Evolutionary conservation across 1,140 invertebrate species (phyloP), one percentile per base, ranked within the genome.

Genomic region (Chlorops oryzae): DNA sequence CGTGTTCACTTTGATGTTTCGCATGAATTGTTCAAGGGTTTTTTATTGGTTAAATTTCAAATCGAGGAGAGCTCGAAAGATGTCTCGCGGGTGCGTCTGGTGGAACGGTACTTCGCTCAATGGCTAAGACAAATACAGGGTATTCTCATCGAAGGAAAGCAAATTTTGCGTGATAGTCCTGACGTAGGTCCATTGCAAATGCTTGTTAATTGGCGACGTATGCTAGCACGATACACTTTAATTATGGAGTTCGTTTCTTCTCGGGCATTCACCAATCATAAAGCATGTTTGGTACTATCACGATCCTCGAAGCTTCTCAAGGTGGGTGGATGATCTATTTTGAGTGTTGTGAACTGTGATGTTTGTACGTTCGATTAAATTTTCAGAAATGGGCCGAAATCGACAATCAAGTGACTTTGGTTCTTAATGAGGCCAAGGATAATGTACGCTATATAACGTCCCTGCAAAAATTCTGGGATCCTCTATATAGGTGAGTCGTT

Each of bases 391-490:
- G 90, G 90, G 82, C 81, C 57, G 77, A 81, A 57, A 73, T 88
- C 28, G 82, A 88, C 53, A 80, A 80, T 55, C 75, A 82, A 56
- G 80, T 90, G 2, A 88, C 81, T 13, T 80, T 84, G 48, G 80
- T 82, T 50, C 79, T 84, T 54, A 90, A 92, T 64, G 86, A 93
- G 73, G 84, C 90, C 1, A 83, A 82, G 61, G 90, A 94, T 71
- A 95, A 93, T 71, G 85, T 93, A 0, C 88, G 87, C 59, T 94
- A 90, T 73, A 78, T 96, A 44, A 88, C 90, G 59, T 84, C 87
- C 35, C 75, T 95, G 52, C 87, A 92, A 63, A 87, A 87, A 70
- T 92, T 88, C 70, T 91, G 85, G 63, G 81, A 88, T 59, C 88
- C 89, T 0, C 75, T 96, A 15, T 91, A 92, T 62, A 56, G 63